These are phyloP conservation scores for Austrolebias charrua DNA, from an alignment of 2,797 vertebrate genomes.

Conservation along the genomic window DNA sequence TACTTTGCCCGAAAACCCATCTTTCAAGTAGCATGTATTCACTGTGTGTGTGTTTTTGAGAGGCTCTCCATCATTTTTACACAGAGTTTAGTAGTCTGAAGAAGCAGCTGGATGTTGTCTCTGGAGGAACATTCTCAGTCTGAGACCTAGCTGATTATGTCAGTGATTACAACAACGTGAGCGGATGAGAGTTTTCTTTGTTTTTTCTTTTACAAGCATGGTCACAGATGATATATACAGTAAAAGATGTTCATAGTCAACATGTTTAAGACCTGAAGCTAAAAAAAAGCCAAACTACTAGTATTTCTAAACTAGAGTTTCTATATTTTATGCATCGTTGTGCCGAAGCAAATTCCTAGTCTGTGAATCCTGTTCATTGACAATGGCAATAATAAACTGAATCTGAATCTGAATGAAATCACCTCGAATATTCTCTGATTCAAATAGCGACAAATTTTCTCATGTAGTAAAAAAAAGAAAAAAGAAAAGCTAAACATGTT, in stretches of 20 bases:
- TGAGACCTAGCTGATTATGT: neutral
- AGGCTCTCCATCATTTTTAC: slow-evolving; percentile 13
- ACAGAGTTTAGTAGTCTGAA: slow-evolving; percentile 9
- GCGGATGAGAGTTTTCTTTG: too few relatives aligned
- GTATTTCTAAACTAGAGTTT: too few relatives aligned
- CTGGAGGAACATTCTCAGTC: neutral
- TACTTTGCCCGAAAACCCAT: slow-evolving; percentile 17
- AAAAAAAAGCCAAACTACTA: neutral
- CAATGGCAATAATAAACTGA: too few relatives aligned
- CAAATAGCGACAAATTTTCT: neutral
- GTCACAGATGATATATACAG: too few relatives aligned
- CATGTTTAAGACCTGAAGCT: neutral
- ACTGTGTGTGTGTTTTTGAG: slow-evolving; percentile 4
- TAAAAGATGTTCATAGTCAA: too few relatives aligned
- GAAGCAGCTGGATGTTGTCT: neutral
- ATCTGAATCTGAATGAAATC: neutral
- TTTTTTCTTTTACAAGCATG: too few relatives aligned
- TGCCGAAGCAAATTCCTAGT: too few relatives aligned
- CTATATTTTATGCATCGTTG: too few relatives aligned
- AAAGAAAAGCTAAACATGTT: too few relatives aligned
- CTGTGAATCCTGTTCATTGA: too few relatives aligned
- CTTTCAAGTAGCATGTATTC: slow-evolving; percentile 12
- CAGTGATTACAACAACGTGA: neutral
- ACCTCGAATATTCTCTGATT: neutral
- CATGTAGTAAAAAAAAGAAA: too few relatives aligned